These are phyloP conservation scores for Noctua janthe DNA, from an alignment of 2,888 invertebrate species.

Conservation along the genomic window DNA sequence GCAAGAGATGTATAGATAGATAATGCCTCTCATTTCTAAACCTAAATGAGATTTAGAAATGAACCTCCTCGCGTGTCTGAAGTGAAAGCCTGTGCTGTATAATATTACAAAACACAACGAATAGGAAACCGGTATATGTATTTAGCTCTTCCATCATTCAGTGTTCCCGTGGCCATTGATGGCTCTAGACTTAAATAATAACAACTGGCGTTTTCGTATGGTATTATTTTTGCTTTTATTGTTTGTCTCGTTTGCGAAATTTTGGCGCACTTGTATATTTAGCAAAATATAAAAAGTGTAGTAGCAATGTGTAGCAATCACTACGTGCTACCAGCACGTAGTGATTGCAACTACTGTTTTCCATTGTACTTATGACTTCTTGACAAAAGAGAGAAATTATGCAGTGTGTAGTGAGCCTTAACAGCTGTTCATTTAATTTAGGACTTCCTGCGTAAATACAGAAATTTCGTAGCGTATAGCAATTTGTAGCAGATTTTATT, in stretches of 20 bases:
- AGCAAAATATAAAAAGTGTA: neutral
- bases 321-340: neutral
- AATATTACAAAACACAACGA: slow-evolving; percentile 1
- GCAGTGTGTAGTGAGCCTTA: no score
- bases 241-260: neutral
- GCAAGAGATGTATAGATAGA: neutral
- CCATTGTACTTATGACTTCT: neutral
- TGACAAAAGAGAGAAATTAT: neutral
- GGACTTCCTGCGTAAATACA: no score
- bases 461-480: neutral
- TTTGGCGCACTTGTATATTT: neutral
- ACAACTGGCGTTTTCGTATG: neutral
- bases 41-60: slow-evolving; percentile 19
- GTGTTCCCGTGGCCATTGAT: neutral
- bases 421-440: no score
- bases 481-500: neutral
- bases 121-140: neutral
- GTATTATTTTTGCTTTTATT: neutral
- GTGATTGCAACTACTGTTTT: neutral
- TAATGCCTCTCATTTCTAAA: slow-evolving; percentile 3
- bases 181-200: no score
- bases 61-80: neutral
- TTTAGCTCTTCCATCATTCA: neutral
- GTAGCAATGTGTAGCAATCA: no score
- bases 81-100: slow-evolving; percentile 22